phyloP scores from a whole-genome alignment of 2,113 vertebrate genomes.

The Campylomormyrus tamandua region DNA sequence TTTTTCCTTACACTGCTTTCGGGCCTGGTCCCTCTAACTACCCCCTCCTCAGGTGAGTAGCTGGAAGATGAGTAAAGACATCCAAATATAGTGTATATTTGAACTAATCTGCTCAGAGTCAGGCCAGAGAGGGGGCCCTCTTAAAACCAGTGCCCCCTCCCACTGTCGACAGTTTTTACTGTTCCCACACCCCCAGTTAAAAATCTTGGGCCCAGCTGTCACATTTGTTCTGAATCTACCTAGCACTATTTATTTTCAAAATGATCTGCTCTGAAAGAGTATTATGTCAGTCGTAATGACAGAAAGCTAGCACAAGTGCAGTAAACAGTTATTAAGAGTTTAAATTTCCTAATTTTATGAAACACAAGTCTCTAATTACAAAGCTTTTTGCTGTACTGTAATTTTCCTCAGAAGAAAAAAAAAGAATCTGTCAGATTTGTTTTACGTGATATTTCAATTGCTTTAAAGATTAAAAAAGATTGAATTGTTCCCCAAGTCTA shows the following conservation, averaged over 20 bases:
- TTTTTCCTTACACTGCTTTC: not conserved
- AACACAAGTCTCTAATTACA: not conserved
- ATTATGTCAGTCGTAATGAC: not conserved
- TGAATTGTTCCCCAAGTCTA: slow-evolving; percentile 11
- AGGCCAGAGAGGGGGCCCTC: not conserved
- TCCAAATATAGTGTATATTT: not conserved
- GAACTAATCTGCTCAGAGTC: not conserved
- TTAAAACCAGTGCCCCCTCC: not conserved
- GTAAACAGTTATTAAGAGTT: not conserved
- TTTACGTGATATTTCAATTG: not conserved
- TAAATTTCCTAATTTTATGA: not conserved
- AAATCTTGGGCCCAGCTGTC: not conserved
- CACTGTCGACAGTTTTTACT: not conserved
- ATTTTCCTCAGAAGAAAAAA: not conserved
- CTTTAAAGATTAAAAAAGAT: slow-evolving; percentile 5
- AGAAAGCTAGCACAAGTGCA: not conserved
- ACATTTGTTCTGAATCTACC: not conserved
- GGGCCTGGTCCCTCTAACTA: not conserved
- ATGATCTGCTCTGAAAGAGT: not conserved
- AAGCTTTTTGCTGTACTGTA: not conserved
- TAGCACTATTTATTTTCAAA: not conserved
- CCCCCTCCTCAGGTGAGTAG: not conserved
- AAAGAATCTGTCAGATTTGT: slow-evolving; percentile 7
- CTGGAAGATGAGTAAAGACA: not conserved
- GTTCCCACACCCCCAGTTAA: not conserved